A percentile compares a stretch with the other conserved stretches of the same genome.
phyloP scores from a whole-genome alignment of 1,140 invertebrate genomes.

The Diabrotica undecimpunctata region DNA sequence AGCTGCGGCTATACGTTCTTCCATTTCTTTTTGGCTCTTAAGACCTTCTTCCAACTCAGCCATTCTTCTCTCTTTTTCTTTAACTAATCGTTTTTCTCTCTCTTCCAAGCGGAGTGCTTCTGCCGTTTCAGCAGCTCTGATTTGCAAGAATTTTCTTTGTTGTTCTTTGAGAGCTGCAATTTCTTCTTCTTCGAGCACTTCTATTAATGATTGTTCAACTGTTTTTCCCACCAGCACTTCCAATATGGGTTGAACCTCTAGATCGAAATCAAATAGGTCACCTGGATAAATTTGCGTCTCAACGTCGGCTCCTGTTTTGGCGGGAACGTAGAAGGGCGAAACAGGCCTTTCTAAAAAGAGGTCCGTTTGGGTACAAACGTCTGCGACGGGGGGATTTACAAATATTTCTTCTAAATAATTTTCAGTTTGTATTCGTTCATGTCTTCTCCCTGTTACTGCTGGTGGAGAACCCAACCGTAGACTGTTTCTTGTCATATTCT shows the following conservation, averaged over 20 bases:
- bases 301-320: conserved; percentile 74
- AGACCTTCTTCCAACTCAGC: conserved; percentile 55
- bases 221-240: conserved; percentile 85
- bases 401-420: conserved; percentile 77
- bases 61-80: conserved; percentile 55
- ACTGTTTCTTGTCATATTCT: conserved; percentile 43
- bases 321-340: conserved; percentile 70
- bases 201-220: conserved; percentile 79
- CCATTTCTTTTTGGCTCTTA: conserved; percentile 63
- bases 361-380: conserved; percentile 81
- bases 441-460: conserved; percentile 70
- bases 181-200: conserved; percentile 78
- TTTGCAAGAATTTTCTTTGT: conserved; percentile 73
- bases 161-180: conserved; percentile 67
- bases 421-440: conserved; percentile 84
- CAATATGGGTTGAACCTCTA: conserved; percentile 81
- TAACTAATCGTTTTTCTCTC: conserved; percentile 59
- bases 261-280: conserved; percentile 88
- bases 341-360: conserved; percentile 75
- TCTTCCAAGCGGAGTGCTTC: conserved; percentile 68
- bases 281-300: conserved; percentile 83
- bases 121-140: conserved; percentile 73
- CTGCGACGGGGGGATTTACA: conserved; percentile 66
- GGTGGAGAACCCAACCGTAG: conserved; percentile 58
- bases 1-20: conserved; percentile 75